Evolutionary conservation across 1,140 invertebrate species (phyloP), one percentile per base, ranked within the genome.

Genomic region (Drosophila ohnishii): DNA sequence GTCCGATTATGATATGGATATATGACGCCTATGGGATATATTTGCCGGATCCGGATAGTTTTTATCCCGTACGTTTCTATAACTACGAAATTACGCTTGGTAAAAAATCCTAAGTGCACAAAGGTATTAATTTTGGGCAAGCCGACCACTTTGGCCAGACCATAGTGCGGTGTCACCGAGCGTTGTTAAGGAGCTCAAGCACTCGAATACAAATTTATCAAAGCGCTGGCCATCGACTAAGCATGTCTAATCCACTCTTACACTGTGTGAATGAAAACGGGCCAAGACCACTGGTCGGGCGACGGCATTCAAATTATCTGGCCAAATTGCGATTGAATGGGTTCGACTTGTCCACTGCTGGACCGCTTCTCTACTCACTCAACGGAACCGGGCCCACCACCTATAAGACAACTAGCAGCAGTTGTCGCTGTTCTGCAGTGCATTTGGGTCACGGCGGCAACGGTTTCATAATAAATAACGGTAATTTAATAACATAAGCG

Each of bases 401-500:
- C 47, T 22, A 70, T 39, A 19, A 55, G 13, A 61, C 13, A 50
- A 32, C 13, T 22, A 48, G 51, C 35, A 40, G 57, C 42, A 50
- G 64, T 69, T 76, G 72, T 64, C 76, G 80, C 76, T 32, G 74
- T 73, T 85, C 69, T 88, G 58, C 65, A 44, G 16, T 69, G 71
- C 79, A 87, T 83, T 83, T 87, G 80, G 83, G 80, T 77, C 83
- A 88, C 59, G 73, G 69, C 76, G 56, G 67, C 80, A 77, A 87
- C 83, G 83, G 83, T 83, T 87, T 87, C 77, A 84, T 87, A 87
- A 87, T 80, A 88, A 80, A 87, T 88, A 87, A 87, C 83, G 80
- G 83, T 83, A 87, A 83, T 77, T 87, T 87, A 88, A 88, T 87
- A 87, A 80, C 66, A 48, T 88, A 62, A 87, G 56, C 76, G 75